Conservation (phyloP, 2,797 vertebrate genomes). For the Myotis pilosus region DNA sequence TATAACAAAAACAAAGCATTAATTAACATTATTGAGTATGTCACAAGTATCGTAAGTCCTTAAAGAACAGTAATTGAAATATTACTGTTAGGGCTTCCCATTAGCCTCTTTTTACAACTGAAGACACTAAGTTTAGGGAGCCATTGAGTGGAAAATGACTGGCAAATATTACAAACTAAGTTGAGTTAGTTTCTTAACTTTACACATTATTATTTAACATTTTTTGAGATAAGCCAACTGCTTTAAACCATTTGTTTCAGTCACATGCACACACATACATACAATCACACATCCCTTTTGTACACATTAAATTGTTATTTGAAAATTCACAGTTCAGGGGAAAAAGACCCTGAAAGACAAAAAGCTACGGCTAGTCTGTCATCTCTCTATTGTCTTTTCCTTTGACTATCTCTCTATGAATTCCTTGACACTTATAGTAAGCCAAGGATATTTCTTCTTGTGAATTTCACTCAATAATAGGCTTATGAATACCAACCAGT, state of each 20-base stretch:
- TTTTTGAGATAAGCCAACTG: not conserved
- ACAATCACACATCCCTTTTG: not conserved
- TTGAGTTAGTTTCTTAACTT: not conserved
- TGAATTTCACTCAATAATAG: not conserved
- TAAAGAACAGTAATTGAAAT: not conserved
- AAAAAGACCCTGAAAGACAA: not conserved
- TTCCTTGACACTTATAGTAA: not conserved
- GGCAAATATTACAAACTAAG: not conserved
- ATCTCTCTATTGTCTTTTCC: not conserved
- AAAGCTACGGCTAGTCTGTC: not conserved
- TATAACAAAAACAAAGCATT: not conserved
- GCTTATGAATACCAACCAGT: not conserved
- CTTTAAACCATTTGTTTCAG: not conserved
- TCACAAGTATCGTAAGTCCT: not conserved
- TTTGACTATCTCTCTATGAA: not conserved
- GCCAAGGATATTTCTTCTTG: slow-evolving; percentile 32
- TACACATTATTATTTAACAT: not conserved
- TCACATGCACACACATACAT: not conserved
- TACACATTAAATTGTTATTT: not conserved
- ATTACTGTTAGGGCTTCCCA: not conserved
- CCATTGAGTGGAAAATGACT: not conserved
- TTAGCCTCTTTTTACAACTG: not conserved
- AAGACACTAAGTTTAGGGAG: not conserved
- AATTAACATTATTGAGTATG: not conserved
- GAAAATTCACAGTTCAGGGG: not conserved